Evolutionary conservation across 2,888 invertebrate species (phyloP), one percentile per base, ranked within the genome.

Genomic region (Drosophila longiperda): DNA sequence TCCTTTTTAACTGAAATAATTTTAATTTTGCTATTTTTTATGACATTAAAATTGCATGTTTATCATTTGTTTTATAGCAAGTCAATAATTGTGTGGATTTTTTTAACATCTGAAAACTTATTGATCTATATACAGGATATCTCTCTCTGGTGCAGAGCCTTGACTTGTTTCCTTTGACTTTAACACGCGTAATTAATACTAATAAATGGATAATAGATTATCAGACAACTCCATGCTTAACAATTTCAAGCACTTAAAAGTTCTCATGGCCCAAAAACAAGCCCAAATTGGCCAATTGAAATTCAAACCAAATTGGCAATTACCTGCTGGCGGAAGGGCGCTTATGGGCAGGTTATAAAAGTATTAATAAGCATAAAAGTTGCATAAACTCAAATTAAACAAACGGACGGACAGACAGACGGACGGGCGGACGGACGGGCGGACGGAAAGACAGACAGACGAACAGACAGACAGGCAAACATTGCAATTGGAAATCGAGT

Each of bases 331-430:
- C 45, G 20, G 26, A n/a, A 36, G 49, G 26, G 26, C 17, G n/a
- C 26, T 42, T 38, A 52, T 61, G 33, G 49, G 29, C 52, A 53
- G 63, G 75, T 59, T 38, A 81, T 78, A 78, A 81, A 82, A 79
- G 82, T 82, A 82, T 78, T 81, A 81, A 81, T 81, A 84, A 84
- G 81, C 81, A 82, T 84, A 82, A 84, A 81, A 84, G 71, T 84
- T 82, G 81, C 84, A 84, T 81, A 84, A 83, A 75, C 82, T 75
- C 75, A 55, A 81, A 84, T 81, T 84, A 83, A 81, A 69, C 69
- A 78, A 60, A 55, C 63, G 52, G 62, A 63, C 60, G 61, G 48
- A 33, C 50, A 60, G 58, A 40, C 65, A 67, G 72, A 68, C 67
- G 82, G 54, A 68, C 64, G 59, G 45, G 29, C 42, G 48, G 29